Base-by-base conservation (phyloP, 2,888 invertebrate genomes). In the Blera fallax region DNA sequence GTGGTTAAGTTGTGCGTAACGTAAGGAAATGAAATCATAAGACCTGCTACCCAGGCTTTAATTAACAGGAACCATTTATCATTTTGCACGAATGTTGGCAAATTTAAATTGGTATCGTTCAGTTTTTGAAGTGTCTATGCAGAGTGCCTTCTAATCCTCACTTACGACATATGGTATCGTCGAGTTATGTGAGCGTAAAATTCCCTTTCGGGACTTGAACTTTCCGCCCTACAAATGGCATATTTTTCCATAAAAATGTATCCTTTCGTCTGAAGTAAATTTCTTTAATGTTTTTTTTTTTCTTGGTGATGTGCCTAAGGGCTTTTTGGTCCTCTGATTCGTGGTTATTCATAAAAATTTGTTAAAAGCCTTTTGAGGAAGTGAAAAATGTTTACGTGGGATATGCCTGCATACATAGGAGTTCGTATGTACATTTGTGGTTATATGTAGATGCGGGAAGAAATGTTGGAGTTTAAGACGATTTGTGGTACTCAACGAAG, bases 291-390 rank as follows among this genome's bases (percentile, higher is more conserved):
- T 48, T 34, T 6, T 27, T 37, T 52, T 48, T 34, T 6, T 27
- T 37, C 67, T 10, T 37, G 32, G 6, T 16, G 40, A 52, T 52
- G 67, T 7, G 48, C 65, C 16, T 21, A 34, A 37, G 21, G 65
- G 50, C 24, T 24, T 65, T 24, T 65, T 52, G 27, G 40, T 16
- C 37, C 40, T n/a, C 40, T 54, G 67, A 40, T 54, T 16, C 18
- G 27, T 27, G 16, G 27, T 54, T 67, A 40, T 54, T 40, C 67
- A 67, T 67, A 67, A 67, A 67, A 54, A 27, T 67, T 54, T 54
- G 18, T 54, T 54, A 67, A 67, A n/a, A 1, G 2, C 27, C 6
- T 5, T 52, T 52, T 27, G 27, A 54, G 18, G 16, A 40, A 27
- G 37, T 40, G 67, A 21, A 40, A 37, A 11, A 5, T 34, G 34